Conservation (phyloP, 23 tunicate genomes). For the Botrylloides violaceus region DNA sequence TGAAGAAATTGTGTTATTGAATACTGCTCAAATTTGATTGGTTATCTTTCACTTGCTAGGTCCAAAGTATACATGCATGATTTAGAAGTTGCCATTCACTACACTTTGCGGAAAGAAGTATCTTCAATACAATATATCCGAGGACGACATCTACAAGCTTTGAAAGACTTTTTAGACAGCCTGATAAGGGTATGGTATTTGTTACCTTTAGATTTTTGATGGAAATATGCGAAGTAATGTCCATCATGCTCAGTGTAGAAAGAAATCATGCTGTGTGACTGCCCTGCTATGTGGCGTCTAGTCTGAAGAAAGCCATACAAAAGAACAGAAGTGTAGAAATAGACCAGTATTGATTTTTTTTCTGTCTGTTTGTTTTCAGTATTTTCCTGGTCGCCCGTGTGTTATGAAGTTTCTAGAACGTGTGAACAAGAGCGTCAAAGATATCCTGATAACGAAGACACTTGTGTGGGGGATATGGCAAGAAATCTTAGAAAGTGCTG, state of each 20-base stretch:
- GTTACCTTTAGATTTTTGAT: too few relatives aligned
- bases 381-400: constrained; percentile 22
- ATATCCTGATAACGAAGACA: constrained; percentile 3
- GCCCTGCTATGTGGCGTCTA: too few relatives aligned
- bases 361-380: too few relatives aligned
- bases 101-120: constrained; percentile 12
- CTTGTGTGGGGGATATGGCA: constrained; percentile 28
- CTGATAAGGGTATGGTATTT: constrained; percentile 6
- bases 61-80: constrained; percentile 30
- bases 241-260: too few relatives aligned
- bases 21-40: too few relatives aligned
- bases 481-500: constrained; percentile 16
- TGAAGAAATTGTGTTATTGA: too few relatives aligned
- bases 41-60: background rate
- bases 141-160: constrained; percentile 17
- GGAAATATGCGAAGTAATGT: too few relatives aligned
- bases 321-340: background rate
- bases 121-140: constrained; percentile 8
- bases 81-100: constrained; percentile 21
- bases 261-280: too few relatives aligned
- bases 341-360: background rate
- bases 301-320: too few relatives aligned
- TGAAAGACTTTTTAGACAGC: constrained; percentile 5
- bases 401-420: constrained; percentile 11
- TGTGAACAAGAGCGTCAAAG: constrained; percentile 8